phyloP scores from a whole-genome alignment of 2,113 vertebrate species.

The Vulpes lagopus region DNA sequence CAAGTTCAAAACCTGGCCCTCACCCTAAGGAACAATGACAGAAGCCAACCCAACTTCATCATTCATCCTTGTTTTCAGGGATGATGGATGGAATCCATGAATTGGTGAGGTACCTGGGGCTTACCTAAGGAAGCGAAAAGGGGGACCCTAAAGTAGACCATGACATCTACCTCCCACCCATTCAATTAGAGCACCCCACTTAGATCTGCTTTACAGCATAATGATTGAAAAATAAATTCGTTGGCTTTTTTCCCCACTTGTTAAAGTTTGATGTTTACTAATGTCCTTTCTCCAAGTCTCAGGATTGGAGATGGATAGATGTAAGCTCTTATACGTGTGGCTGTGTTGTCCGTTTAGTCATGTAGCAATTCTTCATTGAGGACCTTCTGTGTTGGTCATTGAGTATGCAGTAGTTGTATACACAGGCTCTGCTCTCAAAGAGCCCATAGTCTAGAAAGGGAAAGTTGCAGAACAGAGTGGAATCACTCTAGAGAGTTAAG shows the following conservation, averaged over 20 bases:
- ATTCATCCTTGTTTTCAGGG: background rate
- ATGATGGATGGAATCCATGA: background rate
- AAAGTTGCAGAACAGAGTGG: background rate
- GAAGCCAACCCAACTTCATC: background rate
- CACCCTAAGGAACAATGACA: background rate
- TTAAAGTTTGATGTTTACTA: slow-evolving; percentile 15
- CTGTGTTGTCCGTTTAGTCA: background rate
- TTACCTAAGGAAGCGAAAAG: background rate
- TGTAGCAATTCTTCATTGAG: background rate
- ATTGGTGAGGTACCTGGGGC: background rate
- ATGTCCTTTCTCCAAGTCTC: background rate
- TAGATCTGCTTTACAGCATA: background rate
- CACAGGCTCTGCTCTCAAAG: background rate
- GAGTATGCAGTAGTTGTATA: background rate
- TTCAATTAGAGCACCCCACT: background rate
- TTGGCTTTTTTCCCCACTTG: background rate
- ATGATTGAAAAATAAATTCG: background rate
- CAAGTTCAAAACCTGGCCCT: background rate
- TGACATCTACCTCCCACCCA: background rate
- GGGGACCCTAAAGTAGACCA: background rate
- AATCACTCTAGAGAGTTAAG: background rate
- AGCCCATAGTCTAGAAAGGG: background rate
- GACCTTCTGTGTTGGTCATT: background rate
- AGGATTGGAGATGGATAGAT: background rate
- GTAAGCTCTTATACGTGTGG: background rate